Conservation (phyloP, 2,888 invertebrate genomes). For the Lasius fuliginosus region DNA sequence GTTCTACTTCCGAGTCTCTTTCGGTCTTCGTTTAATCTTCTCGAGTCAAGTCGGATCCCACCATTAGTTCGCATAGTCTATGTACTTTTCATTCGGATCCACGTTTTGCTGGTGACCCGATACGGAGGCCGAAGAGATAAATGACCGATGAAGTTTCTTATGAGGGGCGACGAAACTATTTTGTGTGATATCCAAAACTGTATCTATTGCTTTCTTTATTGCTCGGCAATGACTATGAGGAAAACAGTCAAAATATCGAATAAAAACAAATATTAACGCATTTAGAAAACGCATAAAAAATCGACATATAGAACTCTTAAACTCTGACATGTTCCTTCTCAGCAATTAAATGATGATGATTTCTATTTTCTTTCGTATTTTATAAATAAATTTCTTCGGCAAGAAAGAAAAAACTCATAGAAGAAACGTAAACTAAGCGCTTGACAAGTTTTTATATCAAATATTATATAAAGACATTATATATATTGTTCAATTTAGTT, state of each 20-base stretch:
- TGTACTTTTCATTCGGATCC: slow-evolving; percentile 49
- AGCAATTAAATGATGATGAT: background rate
- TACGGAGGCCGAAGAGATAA: slow-evolving; percentile 40
- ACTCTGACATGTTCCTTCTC: background rate
- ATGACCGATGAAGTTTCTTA: slow-evolving; percentile 47
- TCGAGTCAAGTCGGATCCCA: slow-evolving; percentile 66
- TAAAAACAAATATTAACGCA: background rate
- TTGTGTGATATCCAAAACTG: slow-evolving; percentile 19
- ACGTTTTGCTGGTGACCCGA: slow-evolving; percentile 30
- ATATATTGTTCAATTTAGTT: background rate
- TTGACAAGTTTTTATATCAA: no score
- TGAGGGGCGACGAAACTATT: slow-evolving; percentile 26
- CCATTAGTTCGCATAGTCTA: slow-evolving; percentile 72
- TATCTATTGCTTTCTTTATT: background rate
- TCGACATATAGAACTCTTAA: background rate
- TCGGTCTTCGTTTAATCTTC: slow-evolving; percentile 76
- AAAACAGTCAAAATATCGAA: background rate
- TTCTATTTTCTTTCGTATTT: no score
- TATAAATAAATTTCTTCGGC: no score
- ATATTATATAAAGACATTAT: no score
- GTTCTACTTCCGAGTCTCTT: slow-evolving; percentile 64
- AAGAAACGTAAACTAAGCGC: no score
- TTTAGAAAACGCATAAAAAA: background rate
- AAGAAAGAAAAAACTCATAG: no score
- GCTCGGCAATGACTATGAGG: background rate